These are phyloP conservation scores for Pinctada fucata DNA, from an alignment of 2,888 invertebrate genomes.

Conservation along the genomic window DNA sequence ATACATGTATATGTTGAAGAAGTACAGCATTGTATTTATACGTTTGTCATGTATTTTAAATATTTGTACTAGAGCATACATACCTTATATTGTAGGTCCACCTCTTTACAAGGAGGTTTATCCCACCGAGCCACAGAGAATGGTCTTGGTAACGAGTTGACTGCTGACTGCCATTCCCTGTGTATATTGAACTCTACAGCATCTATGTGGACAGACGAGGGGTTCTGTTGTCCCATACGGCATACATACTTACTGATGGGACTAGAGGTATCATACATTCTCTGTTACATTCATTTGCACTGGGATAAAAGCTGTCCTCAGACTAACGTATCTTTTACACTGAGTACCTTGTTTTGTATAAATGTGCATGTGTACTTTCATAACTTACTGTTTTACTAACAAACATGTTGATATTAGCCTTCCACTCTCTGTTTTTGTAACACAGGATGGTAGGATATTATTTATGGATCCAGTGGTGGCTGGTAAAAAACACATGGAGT, in stretches of 20 bases:
- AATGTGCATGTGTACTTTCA: background rate
- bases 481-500: conserved; percentile 72
- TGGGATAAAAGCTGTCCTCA: background rate
- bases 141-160: conserved; percentile 62
- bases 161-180: conserved; percentile 65
- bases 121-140: conserved; percentile 66
- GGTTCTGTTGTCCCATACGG: conserved; percentile 66
- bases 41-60: background rate
- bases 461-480: conserved; percentile 75
- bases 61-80: background rate
- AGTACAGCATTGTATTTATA: background rate
- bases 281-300: background rate
- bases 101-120: conserved; percentile 32
- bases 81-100: conserved; percentile 1
- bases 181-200: conserved; percentile 69
- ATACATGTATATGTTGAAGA: background rate
- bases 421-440: conserved; percentile 7
- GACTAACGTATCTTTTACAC: background rate
- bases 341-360: background rate
- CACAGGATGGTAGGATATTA: conserved; percentile 72
- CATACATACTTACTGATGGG: conserved; percentile 72
- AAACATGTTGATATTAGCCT: background rate
- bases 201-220: conserved; percentile 71
- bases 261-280: conserved; percentile 59
- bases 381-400: background rate